A percentile compares a stretch with the other conserved stretches of the same genome.
phyloP scores from a whole-genome alignment of 92 coral and sea anemone genomes.

The Palythoa heliodiscus region DNA sequence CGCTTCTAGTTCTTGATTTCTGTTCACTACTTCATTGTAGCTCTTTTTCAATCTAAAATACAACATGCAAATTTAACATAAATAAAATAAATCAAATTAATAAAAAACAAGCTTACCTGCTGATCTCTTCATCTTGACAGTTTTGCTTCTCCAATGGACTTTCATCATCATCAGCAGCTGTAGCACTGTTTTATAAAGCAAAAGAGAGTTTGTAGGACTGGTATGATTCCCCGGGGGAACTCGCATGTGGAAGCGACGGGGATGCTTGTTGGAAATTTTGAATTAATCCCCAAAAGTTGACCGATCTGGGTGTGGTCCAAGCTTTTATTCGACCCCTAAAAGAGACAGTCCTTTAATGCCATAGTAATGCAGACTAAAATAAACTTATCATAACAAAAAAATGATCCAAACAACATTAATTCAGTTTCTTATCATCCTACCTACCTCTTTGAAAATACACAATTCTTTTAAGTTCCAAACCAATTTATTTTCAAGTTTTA shows the following conservation, averaged over 20 bases:
- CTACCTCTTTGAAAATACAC: too few species aligned
- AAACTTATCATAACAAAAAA: too few species aligned
- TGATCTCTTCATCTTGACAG: background rate
- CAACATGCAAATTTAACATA: background rate
- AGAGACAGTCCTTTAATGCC: background rate
- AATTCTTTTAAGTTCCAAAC: too few species aligned
- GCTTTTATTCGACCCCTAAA: too few species aligned
- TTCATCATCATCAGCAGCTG: background rate
- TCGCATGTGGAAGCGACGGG: background rate
- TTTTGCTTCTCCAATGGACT: background rate
- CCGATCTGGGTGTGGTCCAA: too few species aligned
- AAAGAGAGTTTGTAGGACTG: background rate
- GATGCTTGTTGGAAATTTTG: too few species aligned
- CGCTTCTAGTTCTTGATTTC: conserved; percentile 87
- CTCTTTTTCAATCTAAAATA: conserved; percentile 70
- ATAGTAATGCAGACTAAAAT: too few species aligned
- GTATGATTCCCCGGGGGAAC: background rate
- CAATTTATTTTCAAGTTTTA: too few species aligned
- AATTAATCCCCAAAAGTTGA: too few species aligned
- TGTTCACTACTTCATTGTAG: conserved; percentile 72
- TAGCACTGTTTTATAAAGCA: background rate
- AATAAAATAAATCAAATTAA: background rate
- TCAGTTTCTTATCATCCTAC: too few species aligned
- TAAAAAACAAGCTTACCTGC: background rate
- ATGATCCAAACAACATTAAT: too few species aligned